These are phyloP conservation scores for Tillus elongatus DNA, from an alignment of 2,888 invertebrate species.

Conservation along the genomic window DNA sequence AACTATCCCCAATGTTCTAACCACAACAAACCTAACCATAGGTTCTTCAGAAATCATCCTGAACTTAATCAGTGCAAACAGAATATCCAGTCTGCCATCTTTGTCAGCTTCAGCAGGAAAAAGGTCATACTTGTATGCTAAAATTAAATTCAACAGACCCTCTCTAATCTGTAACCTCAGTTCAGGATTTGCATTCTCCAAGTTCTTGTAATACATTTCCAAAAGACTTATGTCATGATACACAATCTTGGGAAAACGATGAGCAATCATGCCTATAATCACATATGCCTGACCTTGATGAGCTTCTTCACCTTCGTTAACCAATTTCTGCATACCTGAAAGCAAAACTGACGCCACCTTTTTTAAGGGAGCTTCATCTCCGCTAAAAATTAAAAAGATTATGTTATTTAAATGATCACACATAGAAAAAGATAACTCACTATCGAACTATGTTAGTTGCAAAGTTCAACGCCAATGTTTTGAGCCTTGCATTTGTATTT, in stretches of 20 bases:
- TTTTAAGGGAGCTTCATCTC: conserved; percentile 50
- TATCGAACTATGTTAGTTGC: conserved; percentile 70
- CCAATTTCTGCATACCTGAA: conserved; percentile 62
- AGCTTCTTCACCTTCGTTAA: conserved; percentile 53
- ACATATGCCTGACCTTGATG: conserved; percentile 64
- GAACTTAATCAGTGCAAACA: conserved; percentile 55
- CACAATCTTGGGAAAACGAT: conserved; percentile 52
- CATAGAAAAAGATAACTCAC: conserved; percentile 46
- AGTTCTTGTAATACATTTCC: conserved; percentile 45
- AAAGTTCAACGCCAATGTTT: conserved; percentile 72
- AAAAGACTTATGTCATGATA: conserved; percentile 56
- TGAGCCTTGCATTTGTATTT: conserved; percentile 74
- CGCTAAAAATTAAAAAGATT: conserved; percentile 41
- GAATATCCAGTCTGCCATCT: conserved; percentile 35
- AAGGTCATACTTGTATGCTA: conserved; percentile 35
- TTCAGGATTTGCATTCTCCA: conserved; percentile 41
- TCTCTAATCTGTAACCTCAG: conserved; percentile 38
- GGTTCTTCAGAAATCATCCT: conserved; percentile 69
- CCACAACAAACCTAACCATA: conserved; percentile 74
- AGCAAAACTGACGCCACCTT: conserved; percentile 65
- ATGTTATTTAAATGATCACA: neutral
- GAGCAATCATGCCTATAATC: conserved; percentile 60
- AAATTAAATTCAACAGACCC: conserved; percentile 35
- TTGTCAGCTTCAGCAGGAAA: conserved; percentile 32
- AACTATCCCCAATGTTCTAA: conserved; percentile 69